Percentiles rank a stretch among this genome's conserved stretches.
Conservation (phyloP, 2,888 invertebrate species). For the Rotaria macrura region DNA sequence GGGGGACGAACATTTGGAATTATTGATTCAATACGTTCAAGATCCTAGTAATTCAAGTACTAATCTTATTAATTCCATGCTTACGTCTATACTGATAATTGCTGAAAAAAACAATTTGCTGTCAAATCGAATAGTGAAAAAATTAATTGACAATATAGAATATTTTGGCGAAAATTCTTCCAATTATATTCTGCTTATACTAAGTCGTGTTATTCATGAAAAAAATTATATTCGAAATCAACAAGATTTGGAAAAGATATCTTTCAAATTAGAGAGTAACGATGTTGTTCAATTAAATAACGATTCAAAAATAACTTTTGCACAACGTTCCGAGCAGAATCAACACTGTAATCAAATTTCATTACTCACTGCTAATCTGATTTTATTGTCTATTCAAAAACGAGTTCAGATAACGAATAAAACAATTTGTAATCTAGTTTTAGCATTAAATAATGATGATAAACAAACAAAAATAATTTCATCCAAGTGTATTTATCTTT, state of each 20-base stretch:
- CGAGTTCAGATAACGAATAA: not conserved
- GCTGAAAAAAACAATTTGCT: not conserved
- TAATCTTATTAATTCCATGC: not conserved
- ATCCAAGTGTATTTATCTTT: not conserved
- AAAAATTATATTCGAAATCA: not conserved
- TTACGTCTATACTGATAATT: not conserved
- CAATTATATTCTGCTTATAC: not conserved
- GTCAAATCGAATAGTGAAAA: not conserved
- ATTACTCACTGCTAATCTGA: not conserved
- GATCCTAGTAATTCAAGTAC: not conserved
- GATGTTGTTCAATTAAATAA: not conserved
- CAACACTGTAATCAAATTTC: not conserved
- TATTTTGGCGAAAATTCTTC: not conserved
- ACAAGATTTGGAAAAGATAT: conserved; percentile 1
- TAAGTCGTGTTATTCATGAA: conserved; percentile 6
- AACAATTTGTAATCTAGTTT: not conserved
- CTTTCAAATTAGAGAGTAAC: not conserved
- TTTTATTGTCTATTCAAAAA: not conserved
- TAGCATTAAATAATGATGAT: not conserved
- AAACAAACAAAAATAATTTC: conserved; percentile 12
- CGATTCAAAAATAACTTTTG: not conserved
- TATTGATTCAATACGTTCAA: not conserved
- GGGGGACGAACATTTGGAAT: not conserved
- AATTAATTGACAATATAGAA: not conserved
- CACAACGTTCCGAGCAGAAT: not conserved